Evolutionary conservation across 1,140 invertebrate species (phyloP), one percentile per base, ranked within the genome.

Genomic region (Meloidogyne chitwoodi): DNA sequence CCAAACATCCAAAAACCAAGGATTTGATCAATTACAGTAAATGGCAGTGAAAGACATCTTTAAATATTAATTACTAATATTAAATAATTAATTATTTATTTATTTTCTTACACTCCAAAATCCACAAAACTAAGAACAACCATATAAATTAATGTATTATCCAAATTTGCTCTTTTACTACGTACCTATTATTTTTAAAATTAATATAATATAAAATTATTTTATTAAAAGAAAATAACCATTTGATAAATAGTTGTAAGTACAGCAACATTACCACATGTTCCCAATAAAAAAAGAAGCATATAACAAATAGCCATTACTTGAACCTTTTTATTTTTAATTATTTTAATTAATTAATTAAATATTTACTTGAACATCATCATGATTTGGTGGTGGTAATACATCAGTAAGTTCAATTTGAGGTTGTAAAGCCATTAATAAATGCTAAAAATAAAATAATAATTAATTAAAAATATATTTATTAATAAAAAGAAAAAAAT

Each of bases 1-100:
- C 84, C 84, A 68, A 86, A 86, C 85, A 86, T 85, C 84, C 84
- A 86, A 68, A 86, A 87, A 16, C 84, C 84, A 29, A 86, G 85
- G 72, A 86, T 86, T 82, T 85, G 84, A 75, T 86, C 84, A 68
- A 86, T 86, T 24, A 86, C 84, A 19, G 84, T 86, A 69, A 86
- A 81, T 11, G 84, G 84, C 16, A 86, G 76, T 29, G 84, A 86
- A 38, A 86, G 75, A 77, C 84, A 86, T 16, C 71, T 72, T n/a
- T 31, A n/a, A 26, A 62, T n/a, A n/a, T n/a, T n/a, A n/a, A n/a
- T 29, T 2, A n/a, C 19, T 24, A n/a, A n/a, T 19, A 67, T 22
- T 67, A 6, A 31, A 34, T 34, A n/a, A n/a, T 34, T 6, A 67
- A 31, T 22, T 19, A 67, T 48, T 56, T 70, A 12, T 48, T 31